Conservation (phyloP, 2,113 vertebrate species). For the Petromus typicus region DNA sequence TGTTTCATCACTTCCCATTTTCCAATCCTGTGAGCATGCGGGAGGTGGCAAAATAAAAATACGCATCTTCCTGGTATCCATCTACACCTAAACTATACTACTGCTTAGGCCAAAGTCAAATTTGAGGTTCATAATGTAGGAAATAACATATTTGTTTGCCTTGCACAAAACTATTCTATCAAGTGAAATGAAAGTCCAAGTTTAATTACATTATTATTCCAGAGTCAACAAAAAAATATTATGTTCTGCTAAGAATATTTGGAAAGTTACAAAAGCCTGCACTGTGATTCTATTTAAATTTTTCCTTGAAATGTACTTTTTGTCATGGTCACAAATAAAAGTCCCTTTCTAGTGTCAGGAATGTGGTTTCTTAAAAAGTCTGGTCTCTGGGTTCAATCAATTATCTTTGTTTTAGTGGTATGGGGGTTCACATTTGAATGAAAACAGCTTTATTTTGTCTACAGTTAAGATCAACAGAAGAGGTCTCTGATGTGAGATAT, state of each 20-base stretch:
- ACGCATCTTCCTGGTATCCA: neutral
- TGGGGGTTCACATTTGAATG: conserved; percentile 57
- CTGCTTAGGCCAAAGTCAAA: neutral
- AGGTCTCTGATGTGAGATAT: conserved; percentile 70
- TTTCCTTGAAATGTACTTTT: conserved; percentile 31
- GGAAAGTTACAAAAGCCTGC: neutral
- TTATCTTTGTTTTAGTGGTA: conserved; percentile 45
- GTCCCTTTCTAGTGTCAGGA: conserved; percentile 13
- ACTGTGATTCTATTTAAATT: conserved; percentile 34
- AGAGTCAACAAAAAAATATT: conserved; percentile 40
- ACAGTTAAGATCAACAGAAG: conserved; percentile 74
- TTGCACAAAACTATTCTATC: neutral
- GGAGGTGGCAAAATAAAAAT: neutral
- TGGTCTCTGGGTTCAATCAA: conserved; percentile 11
- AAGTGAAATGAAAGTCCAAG: neutral
- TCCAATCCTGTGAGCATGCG: neutral
- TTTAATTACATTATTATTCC: neutral
- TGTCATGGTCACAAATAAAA: neutral
- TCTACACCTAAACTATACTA: neutral
- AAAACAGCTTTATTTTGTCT: conserved; percentile 75
- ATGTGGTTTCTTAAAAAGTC: conserved; percentile 64
- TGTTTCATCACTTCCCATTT: neutral
- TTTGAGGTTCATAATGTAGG: neutral
- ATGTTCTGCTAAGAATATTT: neutral
- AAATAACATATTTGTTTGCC: neutral